Evolutionary conservation across 1,140 invertebrate genomes (phyloP).

Genomic region (Wasmannia auropunctata): DNA sequence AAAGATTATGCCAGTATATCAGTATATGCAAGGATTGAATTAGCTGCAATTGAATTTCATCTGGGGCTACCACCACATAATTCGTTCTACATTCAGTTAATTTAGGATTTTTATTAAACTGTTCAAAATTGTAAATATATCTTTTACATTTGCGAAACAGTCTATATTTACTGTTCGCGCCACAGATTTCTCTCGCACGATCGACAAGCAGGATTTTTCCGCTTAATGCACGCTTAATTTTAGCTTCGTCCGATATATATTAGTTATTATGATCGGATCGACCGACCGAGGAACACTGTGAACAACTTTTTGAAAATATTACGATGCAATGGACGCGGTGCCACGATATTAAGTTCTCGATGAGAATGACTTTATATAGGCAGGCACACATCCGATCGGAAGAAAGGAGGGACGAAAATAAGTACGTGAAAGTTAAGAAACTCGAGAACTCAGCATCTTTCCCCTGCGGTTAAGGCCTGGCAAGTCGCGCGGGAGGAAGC

Average conservation of each 20-base stretch:
- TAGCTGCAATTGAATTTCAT: not conserved
- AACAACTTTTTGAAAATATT: conserved; percentile 66
- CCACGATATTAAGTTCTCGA: conserved; percentile 69
- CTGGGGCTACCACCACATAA: not conserved
- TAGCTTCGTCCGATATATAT: too few relatives aligned
- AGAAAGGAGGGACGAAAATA: conserved; percentile 56
- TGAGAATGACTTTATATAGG: conserved; percentile 67
- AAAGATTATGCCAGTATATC: not conserved
- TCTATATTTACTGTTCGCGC: not conserved
- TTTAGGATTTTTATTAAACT: not conserved
- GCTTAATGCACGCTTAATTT: not conserved
- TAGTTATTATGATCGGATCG: conserved; percentile 37
- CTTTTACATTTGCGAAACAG: not conserved
- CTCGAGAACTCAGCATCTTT: conserved; percentile 72
- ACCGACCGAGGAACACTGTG: conserved; percentile 31
- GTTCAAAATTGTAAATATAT: not conserved
- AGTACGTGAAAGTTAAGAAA: conserved; percentile 72
- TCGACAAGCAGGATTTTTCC: not conserved
- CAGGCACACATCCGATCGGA: conserved; percentile 36
- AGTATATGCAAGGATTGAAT: not conserved
- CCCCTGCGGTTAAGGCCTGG: conserved; percentile 18
- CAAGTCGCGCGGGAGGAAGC: not conserved
- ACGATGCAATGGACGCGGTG: conserved; percentile 16
- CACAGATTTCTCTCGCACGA: not conserved
- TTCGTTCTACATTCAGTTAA: not conserved